A percentile compares a stretch with the other conserved stretches of the same genome.
phyloP scores from a whole-genome alignment of 2,113 vertebrate species.

The Hippocampus mohnikei region DNA sequence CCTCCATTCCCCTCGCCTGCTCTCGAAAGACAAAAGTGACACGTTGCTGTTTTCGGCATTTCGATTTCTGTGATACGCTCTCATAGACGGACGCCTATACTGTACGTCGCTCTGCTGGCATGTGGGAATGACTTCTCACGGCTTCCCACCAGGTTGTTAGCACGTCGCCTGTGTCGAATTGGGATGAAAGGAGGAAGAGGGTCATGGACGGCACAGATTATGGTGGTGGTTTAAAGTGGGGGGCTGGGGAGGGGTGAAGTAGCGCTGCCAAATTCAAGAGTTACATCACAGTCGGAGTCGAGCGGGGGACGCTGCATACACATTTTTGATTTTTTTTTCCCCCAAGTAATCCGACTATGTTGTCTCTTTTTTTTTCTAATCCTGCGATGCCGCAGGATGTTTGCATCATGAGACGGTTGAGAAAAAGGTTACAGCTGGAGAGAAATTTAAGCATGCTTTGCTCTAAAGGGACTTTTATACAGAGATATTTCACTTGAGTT shows the following conservation, averaged over 20 bases:
- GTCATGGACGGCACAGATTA: slow-evolving; percentile 37
- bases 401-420: slow-evolving; percentile 14
- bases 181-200: background rate
- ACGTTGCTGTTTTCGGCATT: slow-evolving; percentile 5
- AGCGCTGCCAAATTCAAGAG: slow-evolving; percentile 67
- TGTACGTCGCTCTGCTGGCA: background rate
- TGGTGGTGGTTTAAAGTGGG: slow-evolving; percentile 18
- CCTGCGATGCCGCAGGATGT: slow-evolving; percentile 12
- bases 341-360: slow-evolving; percentile 13
- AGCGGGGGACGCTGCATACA: slow-evolving; percentile 45
- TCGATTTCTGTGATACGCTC: background rate
- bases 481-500: background rate
- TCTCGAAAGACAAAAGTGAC: slow-evolving; percentile 36
- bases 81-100: background rate
- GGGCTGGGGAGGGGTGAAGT: slow-evolving; percentile 29
- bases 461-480: background rate
- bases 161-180: background rate
- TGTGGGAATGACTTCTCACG: background rate
- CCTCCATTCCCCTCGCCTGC: slow-evolving; percentile 17
- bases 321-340: slow-evolving; percentile 18
- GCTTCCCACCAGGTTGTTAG: background rate
- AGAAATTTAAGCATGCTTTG: background rate
- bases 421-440: background rate
- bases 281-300: slow-evolving; percentile 61
- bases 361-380: slow-evolving; percentile 7